Percentiles rank a stretch among this genome's conserved stretches.
Conservation (phyloP, 2,113 vertebrate genomes). For the Lophius piscatorius region DNA sequence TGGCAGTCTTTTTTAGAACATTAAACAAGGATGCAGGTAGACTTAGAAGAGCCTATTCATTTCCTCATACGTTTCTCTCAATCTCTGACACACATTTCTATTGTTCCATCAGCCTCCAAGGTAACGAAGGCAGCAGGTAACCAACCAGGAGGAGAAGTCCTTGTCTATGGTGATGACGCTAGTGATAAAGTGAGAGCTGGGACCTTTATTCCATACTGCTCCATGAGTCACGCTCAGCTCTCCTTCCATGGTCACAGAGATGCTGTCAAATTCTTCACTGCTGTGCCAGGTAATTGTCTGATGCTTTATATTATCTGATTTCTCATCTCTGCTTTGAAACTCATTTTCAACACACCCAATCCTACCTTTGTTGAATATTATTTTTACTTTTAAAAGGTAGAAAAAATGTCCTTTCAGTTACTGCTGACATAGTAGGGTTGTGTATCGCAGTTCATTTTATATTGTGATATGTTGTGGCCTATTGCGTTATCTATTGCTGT, state of each 20-base stretch:
- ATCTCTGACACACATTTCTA: too few relatives aligned
- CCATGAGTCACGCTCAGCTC: constrained; percentile 97
- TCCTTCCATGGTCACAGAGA: constrained; percentile 98
- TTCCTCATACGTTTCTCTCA: constrained; percentile 52
- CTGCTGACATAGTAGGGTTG: too few relatives aligned
- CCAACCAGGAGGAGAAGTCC: constrained; percentile 88
- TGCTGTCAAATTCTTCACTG: constrained; percentile 97
- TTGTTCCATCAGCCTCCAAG: constrained; percentile 83
- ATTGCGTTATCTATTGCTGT: too few relatives aligned
- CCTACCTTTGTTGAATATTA: too few relatives aligned
- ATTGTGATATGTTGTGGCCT: too few relatives aligned
- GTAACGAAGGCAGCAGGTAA: constrained; percentile 80
- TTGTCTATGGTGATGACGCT: constrained; percentile 93
- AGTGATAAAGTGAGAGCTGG: constrained; percentile 94
- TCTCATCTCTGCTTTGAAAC: too few relatives aligned
- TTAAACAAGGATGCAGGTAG: not conserved
- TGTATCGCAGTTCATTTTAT: too few relatives aligned
- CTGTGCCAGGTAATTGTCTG: constrained; percentile 87
- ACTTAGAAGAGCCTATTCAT: not conserved
- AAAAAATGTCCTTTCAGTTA: too few relatives aligned
- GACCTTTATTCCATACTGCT: constrained; percentile 94
- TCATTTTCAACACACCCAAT: too few relatives aligned
- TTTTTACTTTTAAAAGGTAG: too few relatives aligned
- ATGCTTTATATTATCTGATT: too few relatives aligned
- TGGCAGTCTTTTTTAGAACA: not conserved